A percentile compares a stretch with the other conserved stretches of the same genome.
Evolutionary conservation across 2,113 vertebrate genomes (phyloP).

Genomic region (Calyptommatus sinebrachiatus): DNA sequence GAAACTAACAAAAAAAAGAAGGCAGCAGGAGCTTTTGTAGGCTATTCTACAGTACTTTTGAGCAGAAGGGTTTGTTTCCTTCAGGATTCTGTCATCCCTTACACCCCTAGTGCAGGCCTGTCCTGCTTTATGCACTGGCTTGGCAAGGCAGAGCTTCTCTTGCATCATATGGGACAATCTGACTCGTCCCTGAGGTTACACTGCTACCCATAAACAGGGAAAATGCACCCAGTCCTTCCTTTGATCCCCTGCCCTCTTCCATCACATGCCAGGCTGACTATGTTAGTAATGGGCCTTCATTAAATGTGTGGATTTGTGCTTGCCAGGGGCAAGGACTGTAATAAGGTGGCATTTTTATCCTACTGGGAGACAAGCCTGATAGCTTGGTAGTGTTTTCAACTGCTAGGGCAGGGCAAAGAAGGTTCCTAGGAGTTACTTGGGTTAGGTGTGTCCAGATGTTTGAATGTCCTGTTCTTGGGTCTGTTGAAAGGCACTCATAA

Average conservation of each 20-base stretch:
- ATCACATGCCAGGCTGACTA: background rate
- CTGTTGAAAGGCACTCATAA: no score
- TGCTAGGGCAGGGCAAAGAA: background rate
- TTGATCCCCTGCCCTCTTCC: background rate
- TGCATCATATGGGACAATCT: slow-evolving; percentile 41
- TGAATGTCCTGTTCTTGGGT: no score
- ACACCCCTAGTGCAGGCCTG: background rate
- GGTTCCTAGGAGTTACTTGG: no score
- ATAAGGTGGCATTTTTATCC: background rate
- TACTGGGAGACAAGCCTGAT: background rate
- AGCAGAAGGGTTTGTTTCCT: no score
- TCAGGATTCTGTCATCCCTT: background rate
- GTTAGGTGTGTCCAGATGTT: no score
- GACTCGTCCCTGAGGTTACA: background rate
- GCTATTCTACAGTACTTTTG: no score
- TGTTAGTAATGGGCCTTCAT: background rate
- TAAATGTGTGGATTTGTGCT: background rate
- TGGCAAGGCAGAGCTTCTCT: background rate
- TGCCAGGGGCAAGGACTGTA: background rate
- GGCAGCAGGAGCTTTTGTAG: no score
- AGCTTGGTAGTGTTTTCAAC: background rate
- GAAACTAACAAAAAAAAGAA: no score
- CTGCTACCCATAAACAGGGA: background rate
- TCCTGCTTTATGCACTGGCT: background rate
- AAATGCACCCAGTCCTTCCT: background rate